Conservation (phyloP, 2,113 vertebrate species). For the Odobenus rosmarus region DNA sequence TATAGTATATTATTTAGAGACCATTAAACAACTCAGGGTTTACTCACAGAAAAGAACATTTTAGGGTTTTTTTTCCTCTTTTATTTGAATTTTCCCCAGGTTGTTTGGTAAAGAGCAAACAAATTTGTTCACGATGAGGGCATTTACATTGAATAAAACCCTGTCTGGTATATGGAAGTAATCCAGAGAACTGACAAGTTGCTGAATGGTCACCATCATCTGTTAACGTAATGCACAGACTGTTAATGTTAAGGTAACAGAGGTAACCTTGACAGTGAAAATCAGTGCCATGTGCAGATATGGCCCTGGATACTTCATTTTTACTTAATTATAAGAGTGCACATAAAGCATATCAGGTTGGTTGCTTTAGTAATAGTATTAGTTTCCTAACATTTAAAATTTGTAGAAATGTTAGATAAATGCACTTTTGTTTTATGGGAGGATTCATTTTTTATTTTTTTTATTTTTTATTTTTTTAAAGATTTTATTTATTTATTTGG, state of each 20-base stretch:
- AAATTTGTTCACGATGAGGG: neutral
- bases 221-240: neutral
- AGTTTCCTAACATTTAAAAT: constrained; percentile 73
- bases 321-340: constrained; percentile 47
- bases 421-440: constrained; percentile 54
- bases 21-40: constrained; percentile 44
- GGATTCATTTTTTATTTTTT: constrained; percentile 78
- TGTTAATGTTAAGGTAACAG: neutral
- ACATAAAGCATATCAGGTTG: neutral
- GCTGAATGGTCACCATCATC: neutral
- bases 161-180: neutral
- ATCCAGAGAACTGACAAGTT: neutral
- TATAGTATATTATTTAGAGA: constrained; percentile 42
- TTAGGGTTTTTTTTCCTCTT: neutral
- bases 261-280: neutral
- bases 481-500: too few species aligned
- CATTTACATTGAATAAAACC: constrained; percentile 3
- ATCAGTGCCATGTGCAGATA: neutral
- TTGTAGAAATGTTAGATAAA: constrained; percentile 74
- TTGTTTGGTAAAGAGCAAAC: constrained; percentile 52
- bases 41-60: constrained; percentile 47
- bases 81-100: constrained; percentile 48
- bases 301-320: constrained; percentile 39
- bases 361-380: constrained; percentile 60
- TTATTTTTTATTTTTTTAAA: too few species aligned